Conservation (phyloP, 2,888 invertebrate species). For the Tetanocera ferruginea region DNA sequence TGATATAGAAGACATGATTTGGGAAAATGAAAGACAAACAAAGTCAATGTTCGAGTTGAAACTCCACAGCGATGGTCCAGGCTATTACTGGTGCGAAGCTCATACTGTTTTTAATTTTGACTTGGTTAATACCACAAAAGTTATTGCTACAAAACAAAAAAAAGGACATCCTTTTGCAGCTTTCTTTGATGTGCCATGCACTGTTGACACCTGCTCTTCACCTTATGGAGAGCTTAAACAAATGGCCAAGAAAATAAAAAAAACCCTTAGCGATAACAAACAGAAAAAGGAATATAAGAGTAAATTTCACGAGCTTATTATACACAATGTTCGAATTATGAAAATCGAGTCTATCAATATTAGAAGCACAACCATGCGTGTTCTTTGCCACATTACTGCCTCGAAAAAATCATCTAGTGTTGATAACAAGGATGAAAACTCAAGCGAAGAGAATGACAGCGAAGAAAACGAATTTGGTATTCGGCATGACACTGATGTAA, state of each 20-base stretch:
- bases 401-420: constrained; percentile 55
- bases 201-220: constrained; percentile 41
- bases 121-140: constrained; percentile 71
- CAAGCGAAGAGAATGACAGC: constrained; percentile 68
- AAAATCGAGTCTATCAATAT: constrained; percentile 65
- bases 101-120: constrained; percentile 71
- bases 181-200: constrained; percentile 58
- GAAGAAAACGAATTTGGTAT: constrained; percentile 49
- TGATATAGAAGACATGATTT: constrained; percentile 67
- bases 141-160: constrained; percentile 70
- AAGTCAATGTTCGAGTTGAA: constrained; percentile 71
- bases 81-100: constrained; percentile 78
- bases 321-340: constrained; percentile 73
- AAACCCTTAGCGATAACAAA: constrained; percentile 41
- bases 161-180: constrained; percentile 63
- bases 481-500: constrained; percentile 49
- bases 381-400: constrained; percentile 57
- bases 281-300: constrained; percentile 7
- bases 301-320: constrained; percentile 47
- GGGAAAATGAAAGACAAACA: constrained; percentile 57
- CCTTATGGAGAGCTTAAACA: constrained; percentile 48
- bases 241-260: constrained; percentile 46
- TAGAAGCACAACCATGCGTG: constrained; percentile 43
- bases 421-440: constrained; percentile 66
- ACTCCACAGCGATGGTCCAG: constrained; percentile 72